Conservation (phyloP, 2,888 invertebrate genomes). For the Clostera curtula region DNA sequence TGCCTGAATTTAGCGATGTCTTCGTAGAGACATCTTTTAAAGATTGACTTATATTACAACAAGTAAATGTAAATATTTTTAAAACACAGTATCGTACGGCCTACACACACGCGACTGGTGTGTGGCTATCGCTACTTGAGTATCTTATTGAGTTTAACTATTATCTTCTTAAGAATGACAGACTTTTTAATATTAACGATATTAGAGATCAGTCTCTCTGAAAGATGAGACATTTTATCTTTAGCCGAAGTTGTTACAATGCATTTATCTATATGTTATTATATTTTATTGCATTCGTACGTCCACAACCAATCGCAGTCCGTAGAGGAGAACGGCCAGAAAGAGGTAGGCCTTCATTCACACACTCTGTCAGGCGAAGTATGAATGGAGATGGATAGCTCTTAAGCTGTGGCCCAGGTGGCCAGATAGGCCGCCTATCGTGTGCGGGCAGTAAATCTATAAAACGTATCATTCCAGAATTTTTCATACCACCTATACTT, state of each 20-base stretch:
- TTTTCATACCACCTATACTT: too few species aligned
- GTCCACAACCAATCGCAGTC: slow-evolving; percentile 75
- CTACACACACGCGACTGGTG: slow-evolving; percentile 53
- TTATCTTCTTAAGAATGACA: slow-evolving; percentile 59
- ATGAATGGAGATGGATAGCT: slow-evolving; percentile 28
- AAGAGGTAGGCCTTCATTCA: slow-evolving; percentile 70
- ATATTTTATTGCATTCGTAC: slow-evolving; percentile 75
- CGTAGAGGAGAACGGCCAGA: slow-evolving; percentile 73
- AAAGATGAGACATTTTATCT: slow-evolving; percentile 54
- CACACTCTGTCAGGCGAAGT: slow-evolving; percentile 37
- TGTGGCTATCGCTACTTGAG: slow-evolving; percentile 63
- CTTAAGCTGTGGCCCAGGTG: too few species aligned
- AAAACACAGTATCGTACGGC: slow-evolving; percentile 52
- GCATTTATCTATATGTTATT: slow-evolving; percentile 73
- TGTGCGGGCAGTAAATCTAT: too few species aligned
- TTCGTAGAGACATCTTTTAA: slow-evolving; percentile 69
- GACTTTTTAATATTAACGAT: slow-evolving; percentile 43
- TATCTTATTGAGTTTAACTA: slow-evolving; percentile 54
- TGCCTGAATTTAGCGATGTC: slow-evolving; percentile 71
- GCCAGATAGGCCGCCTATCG: too few species aligned
- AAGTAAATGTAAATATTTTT: slow-evolving; percentile 71
- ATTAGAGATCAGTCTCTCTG: slow-evolving; percentile 51
- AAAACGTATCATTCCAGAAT: too few species aligned
- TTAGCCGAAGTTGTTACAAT: slow-evolving; percentile 65
- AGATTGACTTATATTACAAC: slow-evolving; percentile 59